phyloP scores from a whole-genome alignment of 2,888 invertebrate species.

The Micoletzkya japonica region DNA sequence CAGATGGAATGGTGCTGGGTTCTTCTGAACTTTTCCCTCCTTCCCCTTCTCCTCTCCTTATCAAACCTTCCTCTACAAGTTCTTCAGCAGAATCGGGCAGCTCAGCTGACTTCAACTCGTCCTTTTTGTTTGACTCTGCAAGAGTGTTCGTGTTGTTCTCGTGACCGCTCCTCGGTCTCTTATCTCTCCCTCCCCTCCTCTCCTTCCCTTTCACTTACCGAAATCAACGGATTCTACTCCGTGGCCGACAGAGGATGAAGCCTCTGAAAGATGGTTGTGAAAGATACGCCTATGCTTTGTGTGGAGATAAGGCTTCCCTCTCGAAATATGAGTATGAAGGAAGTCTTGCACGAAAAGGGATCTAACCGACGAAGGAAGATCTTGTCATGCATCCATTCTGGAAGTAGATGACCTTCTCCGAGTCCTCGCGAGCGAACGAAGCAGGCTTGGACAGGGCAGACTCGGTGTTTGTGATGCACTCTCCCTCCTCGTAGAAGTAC shows the following conservation, averaged over 20 bases:
- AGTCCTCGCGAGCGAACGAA: conserved; percentile 40
- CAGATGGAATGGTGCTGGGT: conserved; percentile 19
- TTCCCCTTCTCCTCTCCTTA: conserved; percentile 27
- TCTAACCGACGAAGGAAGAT: conserved; percentile 12
- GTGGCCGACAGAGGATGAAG: no score
- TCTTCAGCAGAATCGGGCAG: conserved; percentile 13
- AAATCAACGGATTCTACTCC: neutral
- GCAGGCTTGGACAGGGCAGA: conserved; percentile 45
- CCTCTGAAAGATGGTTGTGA: no score
- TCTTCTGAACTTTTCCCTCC: conserved; percentile 16
- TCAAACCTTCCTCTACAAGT: neutral
- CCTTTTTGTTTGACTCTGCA: conserved; percentile 18
- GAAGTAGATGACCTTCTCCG: conserved; percentile 59
- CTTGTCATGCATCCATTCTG: conserved; percentile 55
- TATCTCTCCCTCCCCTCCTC: no score
- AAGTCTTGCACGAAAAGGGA: neutral
- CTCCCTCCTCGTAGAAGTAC: conserved; percentile 63
- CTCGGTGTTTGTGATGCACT: conserved; percentile 63
- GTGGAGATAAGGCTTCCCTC: no score
- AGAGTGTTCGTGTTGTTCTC: no score
- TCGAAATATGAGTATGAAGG: neutral
- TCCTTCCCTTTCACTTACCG: neutral
- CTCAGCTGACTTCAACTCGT: neutral
- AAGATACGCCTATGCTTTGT: no score
- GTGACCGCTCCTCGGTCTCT: no score